Conservation (phyloP, 2,888 invertebrate genomes). For the Gnatocerus cornutus region DNA sequence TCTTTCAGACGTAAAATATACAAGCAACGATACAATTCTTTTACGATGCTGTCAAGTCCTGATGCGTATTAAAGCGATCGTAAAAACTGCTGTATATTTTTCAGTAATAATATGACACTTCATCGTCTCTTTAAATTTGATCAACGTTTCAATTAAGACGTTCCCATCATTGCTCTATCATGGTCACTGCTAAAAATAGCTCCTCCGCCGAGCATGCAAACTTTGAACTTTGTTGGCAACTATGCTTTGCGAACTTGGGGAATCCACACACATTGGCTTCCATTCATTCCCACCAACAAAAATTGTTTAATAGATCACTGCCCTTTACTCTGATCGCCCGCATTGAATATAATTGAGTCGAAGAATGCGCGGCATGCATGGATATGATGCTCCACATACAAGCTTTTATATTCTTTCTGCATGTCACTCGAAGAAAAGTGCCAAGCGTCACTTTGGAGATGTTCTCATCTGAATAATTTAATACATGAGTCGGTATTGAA, state of each 20-base stretch:
- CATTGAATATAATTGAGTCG: background rate
- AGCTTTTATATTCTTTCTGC: constrained; percentile 48
- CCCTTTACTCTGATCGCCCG: background rate
- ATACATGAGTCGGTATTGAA: constrained; percentile 38
- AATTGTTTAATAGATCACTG: constrained; percentile 14
- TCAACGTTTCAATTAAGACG: background rate
- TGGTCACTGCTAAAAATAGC: constrained; percentile 1
- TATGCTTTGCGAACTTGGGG: background rate
- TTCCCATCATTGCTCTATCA: background rate
- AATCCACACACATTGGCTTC: constrained; percentile 9
- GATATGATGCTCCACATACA: constrained; percentile 39
- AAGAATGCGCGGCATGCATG: constrained; percentile 42
- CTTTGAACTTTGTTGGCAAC: constrained; percentile 7
- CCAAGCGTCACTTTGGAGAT: constrained; percentile 38
- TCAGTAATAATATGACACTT: no score
- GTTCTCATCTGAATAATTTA: constrained; percentile 46
- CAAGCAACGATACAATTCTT: background rate
- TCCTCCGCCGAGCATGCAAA: background rate
- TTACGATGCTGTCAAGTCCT: background rate
- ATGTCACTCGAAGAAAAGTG: constrained; percentile 40
- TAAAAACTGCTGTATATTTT: no score
- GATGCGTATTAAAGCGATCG: no score
- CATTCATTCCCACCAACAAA: constrained; percentile 1
- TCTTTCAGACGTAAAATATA: background rate
- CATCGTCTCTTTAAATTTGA: no score